A percentile compares a stretch with the other conserved stretches of the same genome.
These are phyloP conservation scores for Amblyteles armatorius DNA, from an alignment of 2,888 invertebrate genomes.

Conservation along the genomic window DNA sequence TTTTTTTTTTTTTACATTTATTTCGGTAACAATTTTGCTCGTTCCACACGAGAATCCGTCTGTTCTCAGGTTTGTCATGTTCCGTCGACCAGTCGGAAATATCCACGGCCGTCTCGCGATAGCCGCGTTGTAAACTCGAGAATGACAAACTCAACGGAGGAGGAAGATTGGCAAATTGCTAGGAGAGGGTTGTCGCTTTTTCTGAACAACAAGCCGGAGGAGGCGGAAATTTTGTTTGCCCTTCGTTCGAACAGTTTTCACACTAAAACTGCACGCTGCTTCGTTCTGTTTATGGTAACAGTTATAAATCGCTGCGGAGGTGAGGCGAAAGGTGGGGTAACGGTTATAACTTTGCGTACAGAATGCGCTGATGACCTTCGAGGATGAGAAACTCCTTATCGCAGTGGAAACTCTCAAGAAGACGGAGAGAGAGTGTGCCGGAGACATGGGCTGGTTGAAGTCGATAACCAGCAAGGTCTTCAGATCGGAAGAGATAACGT, in stretches of 20 bases:
- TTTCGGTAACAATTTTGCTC: neutral
- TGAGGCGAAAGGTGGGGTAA: neutral
- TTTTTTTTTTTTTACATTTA: neutral
- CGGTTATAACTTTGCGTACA: slow-evolving; percentile 73
- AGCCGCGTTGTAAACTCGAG: neutral
- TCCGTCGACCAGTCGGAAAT: neutral
- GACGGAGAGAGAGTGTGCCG: slow-evolving; percentile 87
- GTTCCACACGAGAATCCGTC: neutral
- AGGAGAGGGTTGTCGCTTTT: slow-evolving; percentile 84
- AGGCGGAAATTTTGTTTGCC: slow-evolving; percentile 84
- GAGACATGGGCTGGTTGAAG: slow-evolving; percentile 86
- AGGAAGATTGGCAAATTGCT: slow-evolving; percentile 83
- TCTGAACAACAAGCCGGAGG: slow-evolving; percentile 84
- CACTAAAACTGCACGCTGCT: slow-evolving; percentile 85
- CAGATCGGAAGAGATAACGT: slow-evolving; percentile 73
- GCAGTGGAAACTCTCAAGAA: slow-evolving; percentile 87
- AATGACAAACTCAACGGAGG: slow-evolving; percentile 71
- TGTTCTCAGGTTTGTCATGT: slow-evolving; percentile 4
- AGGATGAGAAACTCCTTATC: slow-evolving; percentile 88
- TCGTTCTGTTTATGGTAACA: slow-evolving; percentile 85
- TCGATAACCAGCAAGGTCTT: slow-evolving; percentile 86
- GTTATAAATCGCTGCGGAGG: slow-evolving; percentile 56
- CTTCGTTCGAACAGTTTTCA: slow-evolving; percentile 84
- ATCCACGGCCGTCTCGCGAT: neutral
- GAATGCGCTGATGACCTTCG: slow-evolving; percentile 90